Base-by-base conservation (phyloP, 2,797 vertebrate genomes). In the Hypotaenidia philippensis region DNA sequence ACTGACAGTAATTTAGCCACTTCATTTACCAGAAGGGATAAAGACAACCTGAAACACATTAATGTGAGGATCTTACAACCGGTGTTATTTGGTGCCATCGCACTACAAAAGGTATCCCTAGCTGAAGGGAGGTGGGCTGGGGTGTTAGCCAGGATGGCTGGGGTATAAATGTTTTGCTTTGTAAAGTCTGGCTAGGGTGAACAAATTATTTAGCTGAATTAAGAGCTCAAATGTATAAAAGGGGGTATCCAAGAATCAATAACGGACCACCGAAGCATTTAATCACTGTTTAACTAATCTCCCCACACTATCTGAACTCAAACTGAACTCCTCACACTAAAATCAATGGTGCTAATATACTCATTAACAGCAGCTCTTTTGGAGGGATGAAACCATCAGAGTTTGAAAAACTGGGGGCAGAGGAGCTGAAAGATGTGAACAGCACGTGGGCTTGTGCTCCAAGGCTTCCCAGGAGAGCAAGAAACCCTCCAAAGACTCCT, bases 261-360 rank as follows among this genome's bases (percentile, higher is more conserved):
- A 72, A 80, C 4, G 36, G 93, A 89, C 83, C 89, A 87, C 52
- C 36, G 0, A 69, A 90, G 95, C 89, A 89, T 94, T 96, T 93
- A 94, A 96, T 96, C 95, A 85, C 80, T 76, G 83, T 41, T 90
- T 81, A 21, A 90, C 94, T 94, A 63, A 89, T 95, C 90, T 81
- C 57, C 3, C 76, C 65, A 83, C 78, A 32, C 77, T 13, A 41
- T 36, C 83, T 84, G 77, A 88, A 69, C 84, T 61, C 60, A 79
- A 21, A 71, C 70, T 12, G 38, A 44, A 55, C 92, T 92, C 64
- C 72, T 84, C 60, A 15, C 41, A 13, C 86, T 38, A 25, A 68
- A 95, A 94, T 95, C 96, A 80, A 94, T 95, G 94, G 72, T 2
- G 40, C 83, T 94, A 79, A 86, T 36, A 76, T 0, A 25, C 49